These are phyloP conservation scores for Eugnorisma glareosa DNA, from an alignment of 2,888 invertebrate species.

Conservation along the genomic window DNA sequence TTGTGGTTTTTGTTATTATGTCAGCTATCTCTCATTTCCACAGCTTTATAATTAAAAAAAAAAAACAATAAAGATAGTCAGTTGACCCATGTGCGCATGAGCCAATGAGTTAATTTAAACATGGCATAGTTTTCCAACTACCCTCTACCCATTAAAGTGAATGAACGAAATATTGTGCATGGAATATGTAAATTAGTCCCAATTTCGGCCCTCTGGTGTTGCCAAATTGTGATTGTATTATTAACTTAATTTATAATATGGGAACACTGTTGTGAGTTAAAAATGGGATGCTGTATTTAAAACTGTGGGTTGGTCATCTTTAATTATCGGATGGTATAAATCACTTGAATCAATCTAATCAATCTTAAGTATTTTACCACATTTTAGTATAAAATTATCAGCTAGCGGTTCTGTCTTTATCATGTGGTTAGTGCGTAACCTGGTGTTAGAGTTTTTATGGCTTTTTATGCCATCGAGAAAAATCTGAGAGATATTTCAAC, in stretches of 20 bases:
- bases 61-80: conserved; percentile 7
- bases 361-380: neutral
- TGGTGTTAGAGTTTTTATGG: too few species aligned
- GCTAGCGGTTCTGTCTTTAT: too few species aligned
- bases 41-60: neutral
- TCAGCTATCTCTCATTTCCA: neutral
- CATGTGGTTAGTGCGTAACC: too few species aligned
- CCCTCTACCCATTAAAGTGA: conserved; percentile 55
- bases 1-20: too few species aligned
- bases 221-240: conserved; percentile 64
- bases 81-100: conserved; percentile 29
- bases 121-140: conserved; percentile 50
- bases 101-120: conserved; percentile 55
- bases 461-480: too few species aligned
- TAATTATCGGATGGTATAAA: neutral
- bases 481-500: too few species aligned
- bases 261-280: conserved; percentile 22
- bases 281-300: conserved; percentile 2
- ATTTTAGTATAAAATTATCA: neutral
- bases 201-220: conserved; percentile 49
- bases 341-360: neutral
- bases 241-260: conserved; percentile 56
- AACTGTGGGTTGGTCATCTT: neutral
- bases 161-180: conserved; percentile 60
- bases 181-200: conserved; percentile 59